Evolutionary conservation across 2,888 invertebrate species (phyloP).

Genomic region (Horisme vitalbata): DNA sequence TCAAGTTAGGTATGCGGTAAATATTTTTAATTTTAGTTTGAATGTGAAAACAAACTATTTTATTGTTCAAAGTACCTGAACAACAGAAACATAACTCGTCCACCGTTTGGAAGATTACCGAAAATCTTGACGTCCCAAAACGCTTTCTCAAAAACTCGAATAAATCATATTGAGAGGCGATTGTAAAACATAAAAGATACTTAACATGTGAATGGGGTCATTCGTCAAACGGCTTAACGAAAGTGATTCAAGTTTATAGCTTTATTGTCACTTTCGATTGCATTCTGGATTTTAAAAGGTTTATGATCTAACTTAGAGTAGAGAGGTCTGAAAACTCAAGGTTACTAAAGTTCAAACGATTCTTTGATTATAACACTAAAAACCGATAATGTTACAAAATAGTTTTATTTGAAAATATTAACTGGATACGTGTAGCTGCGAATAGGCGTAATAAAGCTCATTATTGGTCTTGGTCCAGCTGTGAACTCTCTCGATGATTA

Average conservation of each 20-base stretch:
- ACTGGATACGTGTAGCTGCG: too few species aligned
- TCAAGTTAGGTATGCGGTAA: too few species aligned
- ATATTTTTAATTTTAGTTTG: too few species aligned
- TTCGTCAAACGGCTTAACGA: slow-evolving; percentile 38
- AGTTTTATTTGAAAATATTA: too few species aligned
- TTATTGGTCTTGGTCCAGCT: too few species aligned
- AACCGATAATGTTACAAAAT: too few species aligned
- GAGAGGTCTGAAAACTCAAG: not conserved
- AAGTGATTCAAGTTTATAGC: slow-evolving; percentile 37
- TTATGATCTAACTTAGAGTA: slow-evolving; percentile 7
- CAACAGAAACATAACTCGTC: too few species aligned
- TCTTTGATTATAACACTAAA: too few species aligned
- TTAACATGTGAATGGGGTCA: slow-evolving; percentile 34
- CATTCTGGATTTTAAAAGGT: slow-evolving; percentile 30
- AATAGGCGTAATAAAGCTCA: too few species aligned
- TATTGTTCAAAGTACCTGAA: too few species aligned
- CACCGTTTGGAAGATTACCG: not conserved
- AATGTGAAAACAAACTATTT: too few species aligned
- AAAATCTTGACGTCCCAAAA: slow-evolving; percentile 17
- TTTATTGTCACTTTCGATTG: slow-evolving; percentile 40
- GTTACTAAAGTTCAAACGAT: not conserved
- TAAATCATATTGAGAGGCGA: slow-evolving; percentile 34
- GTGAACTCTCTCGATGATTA: too few species aligned
- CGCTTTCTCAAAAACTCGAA: slow-evolving; percentile 29
- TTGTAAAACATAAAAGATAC: slow-evolving; percentile 36